phyloP scores from a whole-genome alignment of 2,113 vertebrate genomes.

The Asarcornis scutulata region DNA sequence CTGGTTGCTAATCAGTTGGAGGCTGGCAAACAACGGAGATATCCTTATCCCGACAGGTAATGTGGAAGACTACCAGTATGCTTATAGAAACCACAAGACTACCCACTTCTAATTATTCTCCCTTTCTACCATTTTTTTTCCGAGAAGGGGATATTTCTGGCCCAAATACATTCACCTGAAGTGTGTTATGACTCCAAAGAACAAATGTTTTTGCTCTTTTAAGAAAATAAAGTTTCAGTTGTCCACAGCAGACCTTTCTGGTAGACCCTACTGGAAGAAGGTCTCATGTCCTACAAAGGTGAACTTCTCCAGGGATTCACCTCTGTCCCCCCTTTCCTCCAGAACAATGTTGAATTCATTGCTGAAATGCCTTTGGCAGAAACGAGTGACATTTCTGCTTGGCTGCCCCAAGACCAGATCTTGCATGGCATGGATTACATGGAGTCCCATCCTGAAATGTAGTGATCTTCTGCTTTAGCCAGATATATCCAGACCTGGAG shows the following conservation, averaged over 20 bases:
- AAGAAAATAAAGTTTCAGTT: neutral
- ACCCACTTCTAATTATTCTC: neutral
- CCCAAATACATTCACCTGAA: neutral
- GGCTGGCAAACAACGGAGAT: neutral
- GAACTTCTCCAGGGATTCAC: neutral
- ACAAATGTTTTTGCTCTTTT: neutral
- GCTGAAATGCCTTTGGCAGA: neutral
- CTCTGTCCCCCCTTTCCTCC: neutral
- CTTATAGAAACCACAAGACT: neutral
- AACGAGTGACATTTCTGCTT: constrained; percentile 10
- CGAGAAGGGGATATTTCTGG: neutral
- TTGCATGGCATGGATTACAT: constrained; percentile 8
- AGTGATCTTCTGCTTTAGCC: constrained; percentile 42
- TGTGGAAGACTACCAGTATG: neutral
- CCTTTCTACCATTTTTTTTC: neutral
- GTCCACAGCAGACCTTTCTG: neutral
- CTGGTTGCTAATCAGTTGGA: neutral
- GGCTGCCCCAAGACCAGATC: neutral
- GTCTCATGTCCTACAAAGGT: neutral
- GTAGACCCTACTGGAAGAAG: neutral
- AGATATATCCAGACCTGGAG: constrained; percentile 49
- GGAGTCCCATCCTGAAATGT: neutral
- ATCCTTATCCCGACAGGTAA: neutral
- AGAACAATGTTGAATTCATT: neutral
- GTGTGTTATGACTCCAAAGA: neutral